Percentiles rank a stretch among this genome's conserved stretches.
These are phyloP conservation scores for Kuschelorhynchus macadamiae DNA, from an alignment of 2,888 invertebrate species.

Conservation along the genomic window DNA sequence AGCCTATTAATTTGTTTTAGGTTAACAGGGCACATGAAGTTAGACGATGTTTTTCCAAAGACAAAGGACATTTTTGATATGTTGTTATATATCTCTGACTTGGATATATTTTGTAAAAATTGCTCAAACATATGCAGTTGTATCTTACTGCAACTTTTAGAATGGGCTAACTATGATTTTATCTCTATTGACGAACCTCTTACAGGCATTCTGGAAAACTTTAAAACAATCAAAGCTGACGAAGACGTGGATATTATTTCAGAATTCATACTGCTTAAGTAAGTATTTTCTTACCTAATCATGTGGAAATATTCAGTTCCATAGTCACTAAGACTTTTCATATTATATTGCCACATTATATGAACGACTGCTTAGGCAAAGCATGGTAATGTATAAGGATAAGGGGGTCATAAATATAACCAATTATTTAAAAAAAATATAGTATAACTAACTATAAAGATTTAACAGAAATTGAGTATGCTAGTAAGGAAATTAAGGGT, in stretches of 20 bases:
- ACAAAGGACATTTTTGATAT: constrained; percentile 41
- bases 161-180: constrained; percentile 21
- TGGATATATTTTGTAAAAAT: constrained; percentile 39
- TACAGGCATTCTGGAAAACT: constrained; percentile 42
- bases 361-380: too few species aligned
- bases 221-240: constrained; percentile 32
- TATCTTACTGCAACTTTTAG: constrained; percentile 45
- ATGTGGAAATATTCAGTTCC: too few species aligned
- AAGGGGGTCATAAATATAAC: too few species aligned
- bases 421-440: too few species aligned
- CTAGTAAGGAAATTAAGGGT: too few species aligned
- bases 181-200: constrained; percentile 35
- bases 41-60: constrained; percentile 14
- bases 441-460: too few species aligned
- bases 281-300: constrained; percentile 1
- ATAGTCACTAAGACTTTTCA: too few species aligned
- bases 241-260: constrained; percentile 40
- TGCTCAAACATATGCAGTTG: constrained; percentile 37
- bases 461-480: too few species aligned
- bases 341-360: too few species aligned
- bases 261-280: constrained; percentile 45
- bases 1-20: constrained; percentile 20
- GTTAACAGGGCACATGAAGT: constrained; percentile 11
- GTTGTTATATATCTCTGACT: constrained; percentile 31
- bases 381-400: too few species aligned